Evolutionary conservation across 1,140 invertebrate genomes (phyloP).

Genomic region (Popillia japonica): DNA sequence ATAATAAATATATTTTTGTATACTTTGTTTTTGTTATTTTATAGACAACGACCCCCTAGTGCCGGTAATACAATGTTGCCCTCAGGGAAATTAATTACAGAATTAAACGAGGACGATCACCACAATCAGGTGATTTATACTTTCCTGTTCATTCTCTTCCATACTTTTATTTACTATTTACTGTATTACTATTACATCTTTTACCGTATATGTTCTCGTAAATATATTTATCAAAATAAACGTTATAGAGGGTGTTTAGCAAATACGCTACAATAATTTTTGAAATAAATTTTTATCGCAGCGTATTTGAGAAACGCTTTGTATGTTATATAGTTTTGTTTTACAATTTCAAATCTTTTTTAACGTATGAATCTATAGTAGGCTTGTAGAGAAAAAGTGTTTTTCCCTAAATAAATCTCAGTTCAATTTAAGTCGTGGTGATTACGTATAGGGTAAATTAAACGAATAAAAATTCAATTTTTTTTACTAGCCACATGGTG

Average conservation of each 20-base stretch:
- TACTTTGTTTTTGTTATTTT: slow-evolving; percentile 29
- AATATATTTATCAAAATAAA: background rate
- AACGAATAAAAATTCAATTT: no score
- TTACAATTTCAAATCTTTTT: background rate
- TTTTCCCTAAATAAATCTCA: slow-evolving; percentile 43
- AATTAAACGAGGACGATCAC: slow-evolving; percentile 54
- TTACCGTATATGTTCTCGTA: no score
- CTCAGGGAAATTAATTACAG: slow-evolving; percentile 51
- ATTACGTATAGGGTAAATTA: background rate
- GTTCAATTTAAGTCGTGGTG: background rate
- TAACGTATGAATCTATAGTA: slow-evolving; percentile 40
- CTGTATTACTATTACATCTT: slow-evolving; percentile 1
- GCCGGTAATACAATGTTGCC: slow-evolving; percentile 45
- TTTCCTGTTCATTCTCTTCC: background rate
- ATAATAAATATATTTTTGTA: background rate
- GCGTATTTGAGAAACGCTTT: no score
- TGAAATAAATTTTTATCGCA: background rate
- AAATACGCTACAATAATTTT: background rate
- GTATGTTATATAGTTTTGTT: background rate
- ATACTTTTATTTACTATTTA: slow-evolving; percentile 38
- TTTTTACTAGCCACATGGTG: no score
- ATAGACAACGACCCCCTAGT: slow-evolving; percentile 55
- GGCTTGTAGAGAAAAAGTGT: slow-evolving; percentile 45
- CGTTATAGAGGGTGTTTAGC: background rate
- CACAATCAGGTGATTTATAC: slow-evolving; percentile 54